Percentiles rank a stretch among this genome's conserved stretches.
Evolutionary conservation across 2,888 invertebrate species (phyloP).

Genomic region (Ormia ochracea): DNA sequence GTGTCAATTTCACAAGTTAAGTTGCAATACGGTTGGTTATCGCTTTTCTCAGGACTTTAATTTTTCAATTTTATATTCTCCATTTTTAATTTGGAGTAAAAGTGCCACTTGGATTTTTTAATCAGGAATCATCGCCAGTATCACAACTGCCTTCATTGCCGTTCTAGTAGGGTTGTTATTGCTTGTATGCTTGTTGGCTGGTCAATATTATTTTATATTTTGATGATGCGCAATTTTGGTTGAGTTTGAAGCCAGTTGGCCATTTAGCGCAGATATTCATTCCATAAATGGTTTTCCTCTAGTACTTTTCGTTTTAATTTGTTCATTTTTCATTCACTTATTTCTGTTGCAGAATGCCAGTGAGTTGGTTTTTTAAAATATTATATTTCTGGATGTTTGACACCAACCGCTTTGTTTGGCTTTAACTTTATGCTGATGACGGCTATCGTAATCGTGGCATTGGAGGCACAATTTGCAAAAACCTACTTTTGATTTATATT

Average conservation of each 20-base stretch:
- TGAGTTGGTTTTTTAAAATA: slow-evolving; percentile 15
- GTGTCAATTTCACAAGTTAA: slow-evolving; percentile 35
- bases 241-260: slow-evolving; percentile 23
- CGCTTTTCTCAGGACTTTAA: too few species aligned
- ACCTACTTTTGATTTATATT: slow-evolving; percentile 19
- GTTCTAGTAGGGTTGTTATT: slow-evolving; percentile 4
- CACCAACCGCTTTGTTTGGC: slow-evolving; percentile 40
- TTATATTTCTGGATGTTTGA: not conserved
- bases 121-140: slow-evolving; percentile 6
- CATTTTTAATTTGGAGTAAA: not conserved
- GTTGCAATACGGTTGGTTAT: slow-evolving; percentile 3
- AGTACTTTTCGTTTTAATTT: not conserved
- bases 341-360: slow-evolving; percentile 16
- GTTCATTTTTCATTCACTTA: not conserved
- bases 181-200: not conserved
- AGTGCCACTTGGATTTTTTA: slow-evolving; percentile 35
- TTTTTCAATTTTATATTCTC: not conserved
- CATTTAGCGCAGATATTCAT: slow-evolving; percentile 46
- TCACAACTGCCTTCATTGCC: not conserved
- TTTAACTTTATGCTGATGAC: slow-evolving; percentile 30
- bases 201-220: slow-evolving; percentile 5
- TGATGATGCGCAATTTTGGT: slow-evolving; percentile 17
- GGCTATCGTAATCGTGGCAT: not conserved
- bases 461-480: slow-evolving; percentile 19
- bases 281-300: slow-evolving; percentile 41